Evolutionary conservation across 2,113 vertebrate species (phyloP).

Genomic region (Apteryx owenii): DNA sequence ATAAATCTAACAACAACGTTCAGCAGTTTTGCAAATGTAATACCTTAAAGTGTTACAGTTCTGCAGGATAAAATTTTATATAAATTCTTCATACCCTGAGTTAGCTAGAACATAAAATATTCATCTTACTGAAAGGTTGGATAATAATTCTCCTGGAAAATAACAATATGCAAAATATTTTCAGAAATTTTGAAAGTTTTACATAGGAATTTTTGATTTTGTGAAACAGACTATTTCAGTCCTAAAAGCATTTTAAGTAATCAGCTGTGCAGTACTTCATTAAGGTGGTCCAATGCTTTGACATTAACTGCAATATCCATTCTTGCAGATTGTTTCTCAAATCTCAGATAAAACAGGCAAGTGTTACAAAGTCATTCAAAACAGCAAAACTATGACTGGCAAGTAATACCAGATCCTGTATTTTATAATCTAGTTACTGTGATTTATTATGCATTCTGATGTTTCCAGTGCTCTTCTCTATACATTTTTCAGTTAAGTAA

Average conservation of each 20-base stretch:
- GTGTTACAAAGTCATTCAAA: background rate
- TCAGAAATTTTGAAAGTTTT: background rate
- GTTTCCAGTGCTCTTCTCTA: background rate
- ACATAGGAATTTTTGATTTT: fast-evolving
- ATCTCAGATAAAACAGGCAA: background rate
- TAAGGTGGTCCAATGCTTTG: background rate
- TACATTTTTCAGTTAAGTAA: background rate
- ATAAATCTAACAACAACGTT: background rate
- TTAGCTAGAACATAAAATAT: background rate
- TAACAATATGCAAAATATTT: background rate
- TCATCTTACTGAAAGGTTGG: background rate
- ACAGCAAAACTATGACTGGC: background rate
- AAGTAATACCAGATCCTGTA: background rate
- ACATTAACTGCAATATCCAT: background rate
- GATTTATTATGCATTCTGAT: slow-evolving; percentile 24
- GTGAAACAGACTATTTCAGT: background rate
- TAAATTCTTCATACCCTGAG: background rate
- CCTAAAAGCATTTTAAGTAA: background rate
- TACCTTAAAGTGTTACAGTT: background rate
- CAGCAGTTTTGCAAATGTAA: background rate
- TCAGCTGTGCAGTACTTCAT: background rate
- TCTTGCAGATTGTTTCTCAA: background rate
- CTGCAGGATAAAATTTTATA: background rate
- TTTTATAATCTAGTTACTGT: background rate
- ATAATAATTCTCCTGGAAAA: background rate